A percentile compares a stretch with the other conserved stretches of the same genome.
These are phyloP conservation scores for Caranx ignobilis DNA, from an alignment of 2,113 vertebrate genomes.

Conservation along the genomic window DNA sequence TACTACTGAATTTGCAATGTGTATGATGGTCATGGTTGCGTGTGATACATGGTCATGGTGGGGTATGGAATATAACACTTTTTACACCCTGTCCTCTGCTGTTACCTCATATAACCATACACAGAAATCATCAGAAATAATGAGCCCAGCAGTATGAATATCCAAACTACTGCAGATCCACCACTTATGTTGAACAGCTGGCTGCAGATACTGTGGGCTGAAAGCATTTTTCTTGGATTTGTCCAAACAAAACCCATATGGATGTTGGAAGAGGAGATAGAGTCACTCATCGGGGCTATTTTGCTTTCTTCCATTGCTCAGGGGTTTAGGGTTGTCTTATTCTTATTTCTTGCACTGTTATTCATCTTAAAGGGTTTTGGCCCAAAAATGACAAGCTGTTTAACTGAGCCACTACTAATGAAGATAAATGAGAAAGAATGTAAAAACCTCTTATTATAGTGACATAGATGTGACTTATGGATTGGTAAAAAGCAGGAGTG, in stretches of 20 bases:
- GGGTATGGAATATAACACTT: background rate
- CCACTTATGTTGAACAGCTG: conserved; percentile 1
- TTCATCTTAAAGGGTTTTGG: background rate
- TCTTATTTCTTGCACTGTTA: background rate
- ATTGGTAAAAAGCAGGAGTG: conserved; percentile 10
- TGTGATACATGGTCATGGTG: background rate
- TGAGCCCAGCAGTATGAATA: conserved; percentile 1
- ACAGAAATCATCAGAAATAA: conserved; percentile 16
- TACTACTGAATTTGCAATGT: background rate
- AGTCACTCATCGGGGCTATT: conserved; percentile 27
- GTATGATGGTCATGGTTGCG: background rate
- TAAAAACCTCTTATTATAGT: conserved; percentile 14
- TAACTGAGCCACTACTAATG: background rate
- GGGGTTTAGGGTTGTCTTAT: conserved; percentile 6
- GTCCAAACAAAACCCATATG: conserved; percentile 18
- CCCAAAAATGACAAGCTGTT: conserved; percentile 15
- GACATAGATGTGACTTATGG: conserved; percentile 17
- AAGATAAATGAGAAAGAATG: conserved; percentile 9
- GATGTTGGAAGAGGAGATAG: background rate
- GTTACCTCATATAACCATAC: conserved; percentile 7
- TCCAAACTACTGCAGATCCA: conserved; percentile 14
- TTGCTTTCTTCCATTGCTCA: conserved; percentile 20
- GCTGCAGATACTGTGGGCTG: background rate
- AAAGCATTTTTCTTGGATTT: conserved; percentile 15
- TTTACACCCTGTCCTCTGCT: background rate